These are phyloP conservation scores for Mesoclemmys tuberculata DNA, from an alignment of 2,113 vertebrate genomes.

Conservation along the genomic window DNA sequence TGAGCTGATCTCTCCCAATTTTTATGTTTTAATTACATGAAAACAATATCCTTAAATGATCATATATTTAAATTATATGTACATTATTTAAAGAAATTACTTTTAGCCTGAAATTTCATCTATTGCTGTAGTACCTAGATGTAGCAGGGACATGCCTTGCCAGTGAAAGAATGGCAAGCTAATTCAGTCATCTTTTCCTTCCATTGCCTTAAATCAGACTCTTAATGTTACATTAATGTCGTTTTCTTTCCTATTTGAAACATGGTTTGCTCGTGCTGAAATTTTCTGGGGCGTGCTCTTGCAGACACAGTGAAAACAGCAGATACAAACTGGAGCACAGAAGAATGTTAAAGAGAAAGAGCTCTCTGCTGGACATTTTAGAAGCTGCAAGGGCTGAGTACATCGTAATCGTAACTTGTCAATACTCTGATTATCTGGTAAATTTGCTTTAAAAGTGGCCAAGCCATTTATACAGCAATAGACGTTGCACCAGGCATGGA, in stretches of 20 bases:
- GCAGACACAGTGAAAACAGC: not conserved
- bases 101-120: not conserved
- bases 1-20: fast-evolving
- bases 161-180: not conserved
- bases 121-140: not conserved
- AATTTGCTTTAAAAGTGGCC: not conserved
- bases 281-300: not conserved
- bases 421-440: not conserved
- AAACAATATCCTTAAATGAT: not conserved
- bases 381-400: not conserved
- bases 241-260: not conserved
- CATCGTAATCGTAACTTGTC: not conserved
- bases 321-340: not conserved
- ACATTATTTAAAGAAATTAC: not conserved
- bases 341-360: constrained; percentile 7
- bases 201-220: not conserved
- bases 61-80: not conserved
- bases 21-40: not conserved
- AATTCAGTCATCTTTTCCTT: not conserved
- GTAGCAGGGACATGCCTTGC: not conserved
- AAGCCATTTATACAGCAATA: not conserved
- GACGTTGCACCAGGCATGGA: not conserved
- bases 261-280: not conserved
- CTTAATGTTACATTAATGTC: not conserved
- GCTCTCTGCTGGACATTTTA: not conserved